A percentile compares a stretch with the other conserved stretches of the same genome.
Conservation (phyloP, 2,113 vertebrate genomes). For the Triplophysa rosa region DNA sequence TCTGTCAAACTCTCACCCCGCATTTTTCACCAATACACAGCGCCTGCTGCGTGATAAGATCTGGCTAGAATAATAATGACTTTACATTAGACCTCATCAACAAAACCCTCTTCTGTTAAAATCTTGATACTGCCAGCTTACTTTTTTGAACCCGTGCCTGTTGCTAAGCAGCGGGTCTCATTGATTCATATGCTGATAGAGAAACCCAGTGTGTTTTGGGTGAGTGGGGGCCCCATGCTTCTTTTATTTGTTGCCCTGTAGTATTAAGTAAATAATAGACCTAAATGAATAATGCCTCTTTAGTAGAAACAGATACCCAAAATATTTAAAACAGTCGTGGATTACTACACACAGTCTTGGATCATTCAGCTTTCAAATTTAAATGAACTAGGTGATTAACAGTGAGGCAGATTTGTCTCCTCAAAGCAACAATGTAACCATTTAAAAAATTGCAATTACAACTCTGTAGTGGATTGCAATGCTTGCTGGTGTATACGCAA, state of each 20-base stretch:
- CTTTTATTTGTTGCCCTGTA: constrained; percentile 41
- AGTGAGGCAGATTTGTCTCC: not conserved
- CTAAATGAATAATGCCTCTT: constrained; percentile 31
- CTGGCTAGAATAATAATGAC: constrained; percentile 25
- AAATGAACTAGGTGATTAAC: not conserved
- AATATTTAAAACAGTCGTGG: constrained; percentile 6
- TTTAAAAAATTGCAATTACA: too few relatives aligned
- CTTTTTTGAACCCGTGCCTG: constrained; percentile 43
- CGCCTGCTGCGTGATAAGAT: not conserved
- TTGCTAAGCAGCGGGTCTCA: constrained; percentile 57
- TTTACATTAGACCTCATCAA: constrained; percentile 13
- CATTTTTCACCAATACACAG: not conserved
- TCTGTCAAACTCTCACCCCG: not conserved
- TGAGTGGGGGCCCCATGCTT: constrained; percentile 35
- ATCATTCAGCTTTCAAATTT: not conserved
- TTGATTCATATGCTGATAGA: constrained; percentile 60
- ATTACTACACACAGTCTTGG: not conserved
- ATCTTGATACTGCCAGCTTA: constrained; percentile 31
- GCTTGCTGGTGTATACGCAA: constrained; percentile 2
- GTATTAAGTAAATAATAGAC: constrained; percentile 21
- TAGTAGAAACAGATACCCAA: not conserved
- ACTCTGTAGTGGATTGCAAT: not conserved
- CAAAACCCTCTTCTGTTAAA: constrained; percentile 25
- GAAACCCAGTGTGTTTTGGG: constrained; percentile 29
- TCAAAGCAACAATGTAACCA: too few relatives aligned